These are phyloP conservation scores for Gryon sp. DNA, from an alignment of 1,140 invertebrate genomes.

Conservation along the genomic window DNA sequence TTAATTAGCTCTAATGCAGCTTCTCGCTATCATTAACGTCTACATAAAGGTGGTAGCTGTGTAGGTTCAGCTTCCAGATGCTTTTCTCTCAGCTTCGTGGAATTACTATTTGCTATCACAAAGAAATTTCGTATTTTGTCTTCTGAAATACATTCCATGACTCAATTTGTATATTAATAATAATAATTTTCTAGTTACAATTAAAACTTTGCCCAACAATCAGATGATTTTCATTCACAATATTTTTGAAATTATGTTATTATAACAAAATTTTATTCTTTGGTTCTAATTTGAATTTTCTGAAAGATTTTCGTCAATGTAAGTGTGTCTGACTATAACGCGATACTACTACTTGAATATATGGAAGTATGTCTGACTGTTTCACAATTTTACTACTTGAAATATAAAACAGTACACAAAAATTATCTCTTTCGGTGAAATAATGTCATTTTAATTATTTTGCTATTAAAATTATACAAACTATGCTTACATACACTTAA, in stretches of 20 bases:
- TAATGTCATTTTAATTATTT: too few species aligned
- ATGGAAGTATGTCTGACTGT: too few species aligned
- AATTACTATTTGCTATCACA: constrained; percentile 53
- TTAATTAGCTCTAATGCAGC: constrained; percentile 68
- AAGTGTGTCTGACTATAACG: constrained; percentile 13
- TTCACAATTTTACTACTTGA: too few species aligned
- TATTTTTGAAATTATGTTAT: too few species aligned
- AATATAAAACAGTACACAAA: too few species aligned
- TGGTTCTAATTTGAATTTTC: too few species aligned
- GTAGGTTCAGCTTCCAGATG: constrained; percentile 47
- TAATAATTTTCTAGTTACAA: constrained; percentile 37
- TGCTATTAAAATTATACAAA: too few species aligned
- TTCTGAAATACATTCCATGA: background rate
- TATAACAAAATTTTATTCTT: too few species aligned
- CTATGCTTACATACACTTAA: constrained; percentile 1
- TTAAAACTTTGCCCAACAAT: too few species aligned
- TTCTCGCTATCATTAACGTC: constrained; percentile 63
- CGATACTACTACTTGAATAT: constrained; percentile 12
- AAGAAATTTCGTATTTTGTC: constrained; percentile 53
- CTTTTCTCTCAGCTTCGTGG: constrained; percentile 31
- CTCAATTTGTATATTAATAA: constrained; percentile 46
- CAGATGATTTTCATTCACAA: too few species aligned
- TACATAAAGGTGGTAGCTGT: constrained; percentile 46
- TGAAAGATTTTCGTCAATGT: too few species aligned
- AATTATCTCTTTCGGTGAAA: too few species aligned